Evolutionary conservation across 2,888 invertebrate species (phyloP).

Genomic region (Idaea dimidiata): DNA sequence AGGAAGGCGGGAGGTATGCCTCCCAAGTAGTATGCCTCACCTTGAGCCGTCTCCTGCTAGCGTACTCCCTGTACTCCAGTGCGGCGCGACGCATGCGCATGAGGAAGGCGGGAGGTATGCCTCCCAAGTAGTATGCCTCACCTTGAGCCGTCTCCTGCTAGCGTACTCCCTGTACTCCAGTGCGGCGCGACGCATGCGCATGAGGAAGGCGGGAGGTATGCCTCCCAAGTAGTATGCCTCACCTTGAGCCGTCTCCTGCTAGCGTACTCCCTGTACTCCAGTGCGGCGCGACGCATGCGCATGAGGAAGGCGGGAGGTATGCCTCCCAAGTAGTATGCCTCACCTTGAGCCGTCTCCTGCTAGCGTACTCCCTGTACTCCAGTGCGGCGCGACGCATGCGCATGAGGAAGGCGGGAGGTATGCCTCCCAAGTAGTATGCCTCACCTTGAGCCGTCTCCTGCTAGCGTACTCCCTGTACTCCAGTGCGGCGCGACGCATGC

Average conservation of each 20-base stretch:
- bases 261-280: too few species aligned
- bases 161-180: too few species aligned
- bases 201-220: too few species aligned
- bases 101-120: constrained; percentile 88
- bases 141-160: constrained; percentile 82
- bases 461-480: constrained; percentile 44
- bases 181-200: too few species aligned
- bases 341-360: constrained; percentile 20
- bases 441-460: constrained; percentile 90
- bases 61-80: constrained; percentile 73
- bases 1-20: constrained; percentile 88
- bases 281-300: too few species aligned
- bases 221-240: too few species aligned
- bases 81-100: constrained; percentile 86
- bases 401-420: constrained; percentile 86
- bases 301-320: too few species aligned
- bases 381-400: constrained; percentile 86
- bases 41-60: constrained; percentile 80
- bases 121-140: constrained; percentile 89
- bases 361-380: constrained; percentile 69
- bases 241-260: too few species aligned
- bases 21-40: constrained; percentile 90
- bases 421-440: constrained; percentile 90
- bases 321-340: too few species aligned
- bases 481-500: constrained; percentile 8